phyloP scores from a whole-genome alignment of 2,113 vertebrate species.

The Grammomys surdaster region DNA sequence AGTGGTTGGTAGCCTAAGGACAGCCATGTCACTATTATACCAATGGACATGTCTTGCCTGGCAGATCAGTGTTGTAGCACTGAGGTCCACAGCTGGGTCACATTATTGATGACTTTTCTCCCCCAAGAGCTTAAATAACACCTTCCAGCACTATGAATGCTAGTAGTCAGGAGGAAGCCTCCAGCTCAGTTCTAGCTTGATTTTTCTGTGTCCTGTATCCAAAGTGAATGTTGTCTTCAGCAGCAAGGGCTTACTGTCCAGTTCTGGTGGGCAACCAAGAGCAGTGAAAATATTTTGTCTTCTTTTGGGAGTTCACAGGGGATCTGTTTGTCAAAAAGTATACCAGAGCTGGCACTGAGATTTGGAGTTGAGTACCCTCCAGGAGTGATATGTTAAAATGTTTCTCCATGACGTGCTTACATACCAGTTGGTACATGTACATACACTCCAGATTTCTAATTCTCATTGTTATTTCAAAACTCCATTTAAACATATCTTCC shows the following conservation, averaged over 20 bases:
- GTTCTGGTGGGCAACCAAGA: background rate
- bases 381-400: background rate
- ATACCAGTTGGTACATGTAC: background rate
- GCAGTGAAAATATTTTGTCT: background rate
- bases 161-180: background rate
- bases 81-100: background rate
- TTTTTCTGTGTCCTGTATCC: background rate
- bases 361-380: background rate
- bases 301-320: background rate
- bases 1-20: background rate
- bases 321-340: background rate
- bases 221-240: background rate
- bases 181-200: background rate
- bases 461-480: slow-evolving; percentile 45
- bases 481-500: background rate
- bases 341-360: background rate
- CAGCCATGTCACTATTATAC: background rate
- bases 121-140: background rate
- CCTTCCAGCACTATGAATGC: background rate
- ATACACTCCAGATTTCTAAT: background rate
- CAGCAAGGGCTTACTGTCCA: background rate
- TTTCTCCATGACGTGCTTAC: background rate
- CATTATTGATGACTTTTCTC: background rate
- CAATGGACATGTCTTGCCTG: too few species aligned
- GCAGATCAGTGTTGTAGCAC: background rate